Evolutionary conservation across 2,797 vertebrate species (phyloP).

Genomic region (Ficedula albicollis): DNA sequence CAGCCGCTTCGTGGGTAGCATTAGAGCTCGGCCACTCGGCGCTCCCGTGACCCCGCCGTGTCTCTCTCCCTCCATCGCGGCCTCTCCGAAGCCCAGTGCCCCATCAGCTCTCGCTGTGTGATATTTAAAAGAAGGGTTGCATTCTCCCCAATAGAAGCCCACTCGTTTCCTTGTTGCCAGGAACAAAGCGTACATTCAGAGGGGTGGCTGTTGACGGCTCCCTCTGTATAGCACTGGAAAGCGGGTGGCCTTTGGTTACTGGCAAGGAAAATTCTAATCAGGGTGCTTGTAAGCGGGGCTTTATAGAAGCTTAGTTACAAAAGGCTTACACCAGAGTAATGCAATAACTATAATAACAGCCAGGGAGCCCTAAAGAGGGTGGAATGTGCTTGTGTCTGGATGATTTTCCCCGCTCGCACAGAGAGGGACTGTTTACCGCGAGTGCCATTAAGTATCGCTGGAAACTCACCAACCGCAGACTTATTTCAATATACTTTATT

Average conservation of each 20-base stretch:
- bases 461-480: slow-evolving; percentile 70
- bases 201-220: slow-evolving; percentile 71
- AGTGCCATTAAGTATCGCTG: slow-evolving; percentile 65
- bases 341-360: slow-evolving; percentile 64
- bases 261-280: slow-evolving; percentile 68
- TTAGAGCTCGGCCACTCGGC: neutral
- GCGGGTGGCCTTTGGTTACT: slow-evolving; percentile 70
- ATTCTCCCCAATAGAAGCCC: slow-evolving; percentile 76
- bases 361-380: slow-evolving; percentile 63
- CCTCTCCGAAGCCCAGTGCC: slow-evolving; percentile 61
- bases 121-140: slow-evolving; percentile 80
- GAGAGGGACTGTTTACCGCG: slow-evolving; percentile 73
- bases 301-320: slow-evolving; percentile 70
- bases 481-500: slow-evolving; percentile 66
- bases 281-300: slow-evolving; percentile 68
- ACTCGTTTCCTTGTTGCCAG: slow-evolving; percentile 75
- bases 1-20: slow-evolving; percentile 53
- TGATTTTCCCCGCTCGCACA: slow-evolving; percentile 69
- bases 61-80: neutral
- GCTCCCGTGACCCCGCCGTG: slow-evolving; percentile 27
- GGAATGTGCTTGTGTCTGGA: slow-evolving; percentile 72
- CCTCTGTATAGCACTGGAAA: slow-evolving; percentile 73
- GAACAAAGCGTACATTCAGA: slow-evolving; percentile 80
- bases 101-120: slow-evolving; percentile 64
- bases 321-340: slow-evolving; percentile 68